phyloP scores from a whole-genome alignment of 2,113 vertebrate genomes.

The Zosterops lateralis region DNA sequence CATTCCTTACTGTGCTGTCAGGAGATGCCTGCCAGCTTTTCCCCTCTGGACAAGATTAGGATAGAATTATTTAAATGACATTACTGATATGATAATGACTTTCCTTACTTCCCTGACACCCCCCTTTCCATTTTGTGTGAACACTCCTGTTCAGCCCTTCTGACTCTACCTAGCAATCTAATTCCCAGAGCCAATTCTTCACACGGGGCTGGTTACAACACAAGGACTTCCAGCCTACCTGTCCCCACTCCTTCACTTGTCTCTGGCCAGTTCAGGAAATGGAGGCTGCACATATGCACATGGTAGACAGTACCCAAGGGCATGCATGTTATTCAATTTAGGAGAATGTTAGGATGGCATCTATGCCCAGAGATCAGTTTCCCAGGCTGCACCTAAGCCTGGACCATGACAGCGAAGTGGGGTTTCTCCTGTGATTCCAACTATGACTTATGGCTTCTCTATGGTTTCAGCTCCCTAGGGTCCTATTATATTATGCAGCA shows the following conservation, averaged over 20 bases:
- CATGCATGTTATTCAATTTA: neutral
- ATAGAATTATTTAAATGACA: neutral
- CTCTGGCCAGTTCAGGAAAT: neutral
- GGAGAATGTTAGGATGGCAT: neutral
- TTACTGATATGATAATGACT: neutral
- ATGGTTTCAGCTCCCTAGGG: neutral
- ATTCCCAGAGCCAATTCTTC: neutral
- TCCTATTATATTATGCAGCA: neutral
- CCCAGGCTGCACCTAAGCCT: neutral
- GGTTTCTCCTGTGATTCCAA: neutral
- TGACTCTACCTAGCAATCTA: neutral
- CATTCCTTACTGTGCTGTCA: neutral
- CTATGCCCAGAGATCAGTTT: neutral
- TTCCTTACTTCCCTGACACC: neutral
- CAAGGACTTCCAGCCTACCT: neutral
- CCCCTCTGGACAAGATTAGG: neutral
- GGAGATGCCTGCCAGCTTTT: neutral
- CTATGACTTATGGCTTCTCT: neutral
- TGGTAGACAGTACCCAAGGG: neutral
- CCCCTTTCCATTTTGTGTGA: neutral
- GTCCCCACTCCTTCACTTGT: neutral
- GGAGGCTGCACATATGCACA: fast-evolving
- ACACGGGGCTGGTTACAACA: neutral
- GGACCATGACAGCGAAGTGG: neutral
- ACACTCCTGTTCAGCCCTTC: neutral